Base-by-base conservation (phyloP, 2,113 vertebrate genomes). In the Pristiophorus japonicus region DNA sequence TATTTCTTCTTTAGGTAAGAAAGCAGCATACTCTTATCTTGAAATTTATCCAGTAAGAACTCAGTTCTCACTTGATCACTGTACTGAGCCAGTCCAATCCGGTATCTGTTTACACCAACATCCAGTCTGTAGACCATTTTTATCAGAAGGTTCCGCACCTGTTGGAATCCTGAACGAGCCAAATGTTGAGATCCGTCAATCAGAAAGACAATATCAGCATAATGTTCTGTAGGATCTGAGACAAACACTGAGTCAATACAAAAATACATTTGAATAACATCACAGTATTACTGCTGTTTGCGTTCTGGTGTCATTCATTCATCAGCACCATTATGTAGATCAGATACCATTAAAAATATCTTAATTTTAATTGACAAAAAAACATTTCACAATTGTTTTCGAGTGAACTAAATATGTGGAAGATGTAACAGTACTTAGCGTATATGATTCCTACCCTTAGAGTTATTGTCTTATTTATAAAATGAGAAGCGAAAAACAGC, bases 131-230 rank as follows among this genome's bases (percentile, higher is more conserved):
- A 96, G 47, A 96, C 51, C 55, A 97, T 95, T 27, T 94, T 95
- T 30, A 10, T 47, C 24, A 98, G 96, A 42, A 98, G 18, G 18
- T 0, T 85, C 75, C 70, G 96, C 84, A 97, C 67, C 95, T 96
- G 85, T 95, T 96, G 96, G 95, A 97, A 98, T 47, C 97, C 96
- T 63, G 2, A 0, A 67, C 2, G 11, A 16, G 96, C 96, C 62
- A 75, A 14, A 6, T 73, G 85, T 4, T 97, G 27, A 16, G 97
- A 97, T 1, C 97, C 97, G 95, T 98, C 98, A 27, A 98, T 95
- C 87, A 99, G 97, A 96, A 99, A 98, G 96, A 98, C 96, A 55
- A 99, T 96, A 90, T 99, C 98, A 38, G 97, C 97, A 97, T 97
- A 98, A 63, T 30, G 97, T 96, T 97, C 97, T 24, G 95, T 88